Evolutionary conservation across 2,113 vertebrate genomes (phyloP), one percentile per base, ranked within the genome.

Genomic region (Catharus bicknelli): DNA sequence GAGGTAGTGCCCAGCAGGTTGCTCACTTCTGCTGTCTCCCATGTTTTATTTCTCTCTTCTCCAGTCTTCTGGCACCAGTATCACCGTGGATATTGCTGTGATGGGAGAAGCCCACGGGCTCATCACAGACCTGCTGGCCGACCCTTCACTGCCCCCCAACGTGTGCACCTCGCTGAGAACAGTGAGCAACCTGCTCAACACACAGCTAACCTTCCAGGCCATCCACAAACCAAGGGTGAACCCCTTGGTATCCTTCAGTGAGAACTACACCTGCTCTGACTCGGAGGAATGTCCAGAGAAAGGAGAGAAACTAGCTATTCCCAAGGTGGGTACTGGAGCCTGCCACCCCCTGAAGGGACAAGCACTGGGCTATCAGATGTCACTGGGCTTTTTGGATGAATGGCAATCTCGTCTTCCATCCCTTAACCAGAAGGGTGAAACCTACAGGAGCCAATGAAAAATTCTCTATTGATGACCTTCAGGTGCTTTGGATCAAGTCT

Each of bases 81-180:
- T 99, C 89, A 98, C 98, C 26, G 99, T 99, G 97, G 99, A 99
- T 73, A 99, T 99, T 0, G 99, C 99, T 2, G 99, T 99, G 95
- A 99, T 99, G 99, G 99, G 99, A 21, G 99, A 99, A 91, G 99
- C 99, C 8, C 99, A 99, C 1, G 99, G 99, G 23, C 98, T 99
- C 73, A 99, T 99, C 92, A 98, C 99, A 5, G 99, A 99, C 96
- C 98, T 99, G 34, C 96, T 99, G 93, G 99, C 99, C 3, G 99
- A 99, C 91, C 98, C 99, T 21, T 99, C 98, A 0, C 97, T 99
- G 90, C 99, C 99, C 12, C 98, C 99, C 38, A 99, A 99, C 3
- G 99, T 99, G 83, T 99, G 99, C 97, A 99, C 98, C 1, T 99
- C 99, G 0, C 95, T 99, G 83, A 97, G 99, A 83, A 98, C 99